Percentiles rank a stretch among this genome's conserved stretches.
Conservation (phyloP, 2,113 vertebrate species). For the Rhabdomys dilectus region DNA sequence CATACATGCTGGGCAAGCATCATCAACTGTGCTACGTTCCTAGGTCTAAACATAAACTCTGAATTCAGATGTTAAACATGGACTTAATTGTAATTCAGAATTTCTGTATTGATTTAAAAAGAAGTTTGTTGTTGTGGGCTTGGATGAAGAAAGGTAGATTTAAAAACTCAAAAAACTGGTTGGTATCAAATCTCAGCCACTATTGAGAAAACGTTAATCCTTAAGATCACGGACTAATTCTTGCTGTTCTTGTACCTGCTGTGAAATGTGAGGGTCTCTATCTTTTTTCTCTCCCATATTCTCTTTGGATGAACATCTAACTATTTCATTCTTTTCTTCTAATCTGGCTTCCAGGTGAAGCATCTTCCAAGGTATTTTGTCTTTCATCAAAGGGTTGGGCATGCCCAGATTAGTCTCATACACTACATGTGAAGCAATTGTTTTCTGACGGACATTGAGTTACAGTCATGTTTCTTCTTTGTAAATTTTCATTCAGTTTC, state of each 20-base stretch:
- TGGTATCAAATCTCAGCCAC: not conserved
- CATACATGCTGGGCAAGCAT: not conserved
- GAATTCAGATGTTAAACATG: slow-evolving; percentile 25
- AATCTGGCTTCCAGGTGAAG: not conserved
- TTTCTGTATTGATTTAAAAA: not conserved
- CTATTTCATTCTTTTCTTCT: slow-evolving; percentile 13
- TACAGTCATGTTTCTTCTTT: slow-evolving; percentile 64
- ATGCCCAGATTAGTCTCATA: not conserved
- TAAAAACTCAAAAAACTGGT: not conserved
- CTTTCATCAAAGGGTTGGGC: not conserved
- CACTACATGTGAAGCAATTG: not conserved
- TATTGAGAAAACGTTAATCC: not conserved
- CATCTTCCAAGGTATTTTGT: not conserved
- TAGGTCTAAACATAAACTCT: not conserved
- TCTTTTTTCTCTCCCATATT: not conserved
- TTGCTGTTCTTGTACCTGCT: not conserved
- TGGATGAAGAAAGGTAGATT: not conserved
- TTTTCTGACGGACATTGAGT: slow-evolving; percentile 67
- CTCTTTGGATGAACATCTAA: not conserved
- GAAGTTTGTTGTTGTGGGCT: not conserved
- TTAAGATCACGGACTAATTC: not conserved
- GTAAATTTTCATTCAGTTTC: slow-evolving; percentile 7
- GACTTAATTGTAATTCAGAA: not conserved
- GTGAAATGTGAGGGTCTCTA: not conserved
- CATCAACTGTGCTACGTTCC: not conserved